Evolutionary conservation across 2,888 invertebrate genomes (phyloP), one percentile per base, ranked within the genome.

Genomic region (Drosophila birchii): DNA sequence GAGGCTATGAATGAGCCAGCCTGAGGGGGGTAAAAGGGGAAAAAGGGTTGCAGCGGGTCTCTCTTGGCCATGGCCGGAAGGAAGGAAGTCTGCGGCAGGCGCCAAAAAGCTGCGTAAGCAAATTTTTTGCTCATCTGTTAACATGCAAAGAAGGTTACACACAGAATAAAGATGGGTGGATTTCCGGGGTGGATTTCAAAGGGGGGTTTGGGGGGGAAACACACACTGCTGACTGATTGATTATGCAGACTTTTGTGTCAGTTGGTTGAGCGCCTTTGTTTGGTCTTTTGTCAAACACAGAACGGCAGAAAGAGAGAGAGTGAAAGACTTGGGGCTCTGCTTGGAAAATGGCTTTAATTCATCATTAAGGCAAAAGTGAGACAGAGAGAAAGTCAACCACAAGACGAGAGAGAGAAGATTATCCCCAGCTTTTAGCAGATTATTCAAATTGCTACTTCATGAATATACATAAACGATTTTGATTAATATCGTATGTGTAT

Each of bases 221-320:
- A 34, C 23, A 60, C 63, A 57, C 57, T 39, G 38, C 63, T 79
- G 71, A 74, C 80, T 86, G 88, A 86, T 86, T 86, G 86, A 86
- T 86, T 86, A 87, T 86, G 86, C 86, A 84, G 84, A 86, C 79
- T 87, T 82, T 86, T 81, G 80, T 83, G 86, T 78, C 84, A 79
- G 81, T 79, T 79, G 72, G 75, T 74, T 69, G 75, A 80, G 79
- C 74, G 66, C 83, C 80, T 87, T 81, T 71, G 70, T 63, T 70
- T 60, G 58, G 71, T 60, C 61, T 64, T 60, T 63, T 56, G 36
- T 67, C 58, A 66, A 58, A 49, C 54, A 47, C 11, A n/a, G 39
- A 39, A 16, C 3, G 39, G 4, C 0, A 5, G 44, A 56, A 29
- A 43, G n/a, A 7, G 16, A 1, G n/a, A 20, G 20, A 12, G 43